Percentiles rank a stretch among this genome's conserved stretches.
These are phyloP conservation scores for Sebastes cheni DNA, from an alignment of 2,797 vertebrate species.

Conservation along the genomic window DNA sequence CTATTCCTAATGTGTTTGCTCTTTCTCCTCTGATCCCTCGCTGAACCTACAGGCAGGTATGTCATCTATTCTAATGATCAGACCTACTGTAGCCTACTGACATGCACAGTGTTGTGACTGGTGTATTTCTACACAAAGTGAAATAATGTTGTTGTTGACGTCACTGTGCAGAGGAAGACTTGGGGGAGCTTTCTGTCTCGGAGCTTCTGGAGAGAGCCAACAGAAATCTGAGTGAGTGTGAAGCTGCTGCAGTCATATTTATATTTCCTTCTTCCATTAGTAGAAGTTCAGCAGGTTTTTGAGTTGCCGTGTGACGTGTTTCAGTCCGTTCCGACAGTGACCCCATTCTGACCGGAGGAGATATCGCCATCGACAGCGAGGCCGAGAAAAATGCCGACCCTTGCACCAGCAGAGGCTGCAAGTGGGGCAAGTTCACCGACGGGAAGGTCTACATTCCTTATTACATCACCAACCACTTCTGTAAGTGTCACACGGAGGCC, in stretches of 20 bases:
- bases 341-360: too few species aligned
- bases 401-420: too few species aligned
- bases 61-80: neutral
- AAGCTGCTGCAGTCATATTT: neutral
- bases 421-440: too few species aligned
- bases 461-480: too few species aligned
- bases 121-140: neutral
- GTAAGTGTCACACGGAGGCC: too few species aligned
- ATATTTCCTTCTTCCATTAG: too few species aligned
- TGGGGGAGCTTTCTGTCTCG: slow-evolving; percentile 67
- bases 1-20: neutral
- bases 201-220: slow-evolving; percentile 76
- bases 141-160: slow-evolving; percentile 3
- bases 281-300: too few species aligned
- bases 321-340: too few species aligned
- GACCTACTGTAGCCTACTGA: neutral
- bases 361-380: too few species aligned
- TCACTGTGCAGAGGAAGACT: slow-evolving; percentile 40
- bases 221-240: slow-evolving; percentile 59
- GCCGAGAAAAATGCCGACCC: too few species aligned
- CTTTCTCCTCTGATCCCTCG: neutral
- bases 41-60: slow-evolving; percentile 46
- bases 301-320: too few species aligned
- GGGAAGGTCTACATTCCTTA: too few species aligned
- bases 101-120: neutral